phyloP scores from a whole-genome alignment of 2,113 vertebrate genomes.

The Tragelaphus buxtoni region DNA sequence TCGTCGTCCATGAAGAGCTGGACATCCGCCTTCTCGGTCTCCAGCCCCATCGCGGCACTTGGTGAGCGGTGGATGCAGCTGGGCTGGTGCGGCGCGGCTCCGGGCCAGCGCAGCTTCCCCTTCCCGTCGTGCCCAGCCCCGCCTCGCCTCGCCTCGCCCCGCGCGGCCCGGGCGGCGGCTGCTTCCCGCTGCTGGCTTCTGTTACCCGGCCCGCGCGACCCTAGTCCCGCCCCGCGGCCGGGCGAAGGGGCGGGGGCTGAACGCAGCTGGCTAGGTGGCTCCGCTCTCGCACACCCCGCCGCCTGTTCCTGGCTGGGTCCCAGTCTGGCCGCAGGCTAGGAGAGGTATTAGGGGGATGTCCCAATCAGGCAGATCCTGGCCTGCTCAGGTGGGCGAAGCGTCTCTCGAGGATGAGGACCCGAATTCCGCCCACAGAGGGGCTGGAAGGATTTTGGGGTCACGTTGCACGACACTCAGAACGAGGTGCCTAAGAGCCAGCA shows the following conservation, averaged over 20 bases:
- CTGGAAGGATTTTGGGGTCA: background rate
- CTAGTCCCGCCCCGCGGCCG: background rate
- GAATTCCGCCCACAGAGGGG: background rate
- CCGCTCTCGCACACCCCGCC: background rate
- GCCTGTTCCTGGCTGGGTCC: background rate
- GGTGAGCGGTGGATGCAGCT: background rate
- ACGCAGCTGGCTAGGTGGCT: background rate
- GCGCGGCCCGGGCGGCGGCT: background rate
- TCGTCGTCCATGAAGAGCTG: slow-evolving; percentile 90
- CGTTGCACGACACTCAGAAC: too few species aligned
- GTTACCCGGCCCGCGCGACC: background rate
- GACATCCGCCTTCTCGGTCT: slow-evolving; percentile 88
- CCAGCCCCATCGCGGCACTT: slow-evolving; percentile 84
- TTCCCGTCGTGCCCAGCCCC: background rate
- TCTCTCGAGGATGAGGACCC: rapidly evolving
- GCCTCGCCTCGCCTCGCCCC: background rate
- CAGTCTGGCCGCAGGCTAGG: rapidly evolving
- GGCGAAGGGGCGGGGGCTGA: background rate
- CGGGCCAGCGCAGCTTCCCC: background rate
- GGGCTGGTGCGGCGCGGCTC: background rate
- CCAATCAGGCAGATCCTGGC: background rate
- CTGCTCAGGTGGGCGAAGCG: background rate
- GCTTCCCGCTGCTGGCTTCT: background rate
- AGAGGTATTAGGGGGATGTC: background rate
- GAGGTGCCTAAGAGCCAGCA: background rate